These are phyloP conservation scores for Tipula confusa DNA, from an alignment of 2,888 invertebrate genomes.

Conservation along the genomic window DNA sequence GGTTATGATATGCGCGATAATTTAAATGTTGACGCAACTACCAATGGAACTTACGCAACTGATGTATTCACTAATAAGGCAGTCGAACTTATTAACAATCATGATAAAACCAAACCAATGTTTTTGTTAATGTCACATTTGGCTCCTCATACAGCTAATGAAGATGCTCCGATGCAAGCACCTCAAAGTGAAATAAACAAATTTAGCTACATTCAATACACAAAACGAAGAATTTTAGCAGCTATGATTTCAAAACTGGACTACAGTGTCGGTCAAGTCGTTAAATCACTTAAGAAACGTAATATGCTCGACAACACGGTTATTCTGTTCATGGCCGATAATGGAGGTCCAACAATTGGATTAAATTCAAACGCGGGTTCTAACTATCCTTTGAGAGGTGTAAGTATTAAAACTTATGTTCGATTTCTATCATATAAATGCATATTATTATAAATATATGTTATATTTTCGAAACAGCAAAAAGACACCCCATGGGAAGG, in stretches of 20 bases:
- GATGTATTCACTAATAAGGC: slow-evolving; percentile 66
- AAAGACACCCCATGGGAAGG: slow-evolving; percentile 85
- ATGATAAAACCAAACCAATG: slow-evolving; percentile 59
- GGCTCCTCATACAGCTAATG: slow-evolving; percentile 74
- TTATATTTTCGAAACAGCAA: slow-evolving; percentile 32
- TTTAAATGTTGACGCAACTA: slow-evolving; percentile 52
- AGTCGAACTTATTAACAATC: slow-evolving; percentile 56
- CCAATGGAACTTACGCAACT: slow-evolving; percentile 61
- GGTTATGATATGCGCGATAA: slow-evolving; percentile 56
- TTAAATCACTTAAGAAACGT: slow-evolving; percentile 60
- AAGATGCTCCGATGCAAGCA: slow-evolving; percentile 64
- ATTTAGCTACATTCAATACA: slow-evolving; percentile 63
- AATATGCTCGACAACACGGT: slow-evolving; percentile 75
- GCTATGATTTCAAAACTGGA: slow-evolving; percentile 84
- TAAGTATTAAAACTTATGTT: slow-evolving; percentile 39
- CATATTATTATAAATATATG: background rate
- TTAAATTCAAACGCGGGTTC: slow-evolving; percentile 67
- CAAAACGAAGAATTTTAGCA: slow-evolving; percentile 62
- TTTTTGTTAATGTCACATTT: slow-evolving; percentile 76
- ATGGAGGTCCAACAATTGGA: slow-evolving; percentile 76
- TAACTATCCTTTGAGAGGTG: slow-evolving; percentile 76
- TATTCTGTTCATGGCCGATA: slow-evolving; percentile 81
- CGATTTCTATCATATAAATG: background rate
- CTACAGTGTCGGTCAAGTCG: slow-evolving; percentile 73
- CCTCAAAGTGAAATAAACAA: slow-evolving; percentile 65